A percentile compares a stretch with the other conserved stretches of the same genome.
phyloP scores from a whole-genome alignment of 1,140 invertebrate genomes.

The Zaprionus vittiger region DNA sequence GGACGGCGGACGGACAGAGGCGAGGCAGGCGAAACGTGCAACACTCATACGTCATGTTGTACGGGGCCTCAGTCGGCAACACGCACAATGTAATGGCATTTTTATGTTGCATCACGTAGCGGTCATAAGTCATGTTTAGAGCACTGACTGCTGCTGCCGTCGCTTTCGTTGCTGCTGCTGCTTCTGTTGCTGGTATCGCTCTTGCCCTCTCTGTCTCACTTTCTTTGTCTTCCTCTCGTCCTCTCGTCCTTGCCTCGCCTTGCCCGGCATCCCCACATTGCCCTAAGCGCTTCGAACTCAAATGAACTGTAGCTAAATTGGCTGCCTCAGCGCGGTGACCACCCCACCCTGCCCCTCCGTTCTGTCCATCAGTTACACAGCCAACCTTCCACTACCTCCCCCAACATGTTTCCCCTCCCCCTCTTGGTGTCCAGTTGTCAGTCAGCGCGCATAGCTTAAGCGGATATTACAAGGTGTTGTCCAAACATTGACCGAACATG shows the following conservation, averaged over 20 bases:
- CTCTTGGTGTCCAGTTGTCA: constrained; percentile 65
- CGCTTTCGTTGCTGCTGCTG: constrained; percentile 24
- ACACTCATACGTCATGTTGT: constrained; percentile 80
- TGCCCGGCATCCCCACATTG: not conserved
- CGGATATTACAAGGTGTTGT: constrained; percentile 84
- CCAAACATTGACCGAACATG: constrained; percentile 84
- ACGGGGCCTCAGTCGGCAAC: constrained; percentile 52
- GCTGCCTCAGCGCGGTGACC: constrained; percentile 27
- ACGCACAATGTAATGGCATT: constrained; percentile 83
- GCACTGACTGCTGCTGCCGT: constrained; percentile 52
- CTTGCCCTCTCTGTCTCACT: not conserved
- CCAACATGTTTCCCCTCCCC: constrained; percentile 11
- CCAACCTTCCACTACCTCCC: not conserved
- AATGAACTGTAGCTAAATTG: constrained; percentile 81
- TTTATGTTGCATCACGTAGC: constrained; percentile 84
- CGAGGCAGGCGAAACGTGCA: constrained; percentile 71
- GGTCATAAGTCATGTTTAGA: constrained; percentile 84
- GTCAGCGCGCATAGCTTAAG: constrained; percentile 64
- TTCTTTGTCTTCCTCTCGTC: not conserved
- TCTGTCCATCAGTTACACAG: constrained; percentile 4
- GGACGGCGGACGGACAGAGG: not conserved
- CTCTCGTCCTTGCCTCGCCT: not conserved
- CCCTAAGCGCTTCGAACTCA: constrained; percentile 60
- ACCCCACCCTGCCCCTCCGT: not conserved
- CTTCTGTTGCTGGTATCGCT: constrained; percentile 22